Conservation (phyloP, 2,888 invertebrate genomes). For the Lymantria dispar region DNA sequence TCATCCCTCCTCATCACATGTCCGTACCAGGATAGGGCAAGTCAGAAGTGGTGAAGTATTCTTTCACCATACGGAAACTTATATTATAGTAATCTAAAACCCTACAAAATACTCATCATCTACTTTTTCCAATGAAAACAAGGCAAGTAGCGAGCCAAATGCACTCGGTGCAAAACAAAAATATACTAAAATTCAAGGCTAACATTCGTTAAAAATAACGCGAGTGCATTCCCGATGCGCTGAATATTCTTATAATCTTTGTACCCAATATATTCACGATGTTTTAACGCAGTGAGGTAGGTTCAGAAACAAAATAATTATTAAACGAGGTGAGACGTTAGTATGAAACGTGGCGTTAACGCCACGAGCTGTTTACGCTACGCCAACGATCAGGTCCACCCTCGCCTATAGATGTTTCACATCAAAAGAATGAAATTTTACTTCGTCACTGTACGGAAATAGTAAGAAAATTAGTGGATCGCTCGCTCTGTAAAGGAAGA, state of each 20-base stretch:
- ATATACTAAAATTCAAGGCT: conserved; percentile 65
- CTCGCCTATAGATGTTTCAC: too few relatives aligned
- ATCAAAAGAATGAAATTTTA: too few relatives aligned
- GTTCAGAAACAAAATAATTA: conserved; percentile 4
- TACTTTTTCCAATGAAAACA: conserved; percentile 21
- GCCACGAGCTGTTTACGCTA: too few relatives aligned
- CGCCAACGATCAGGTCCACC: too few relatives aligned
- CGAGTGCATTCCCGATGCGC: conserved; percentile 37
- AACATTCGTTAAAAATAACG: conserved; percentile 54
- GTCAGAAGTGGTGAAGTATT: background rate
- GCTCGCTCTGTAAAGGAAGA: too few relatives aligned
- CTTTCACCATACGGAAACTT: too few relatives aligned
- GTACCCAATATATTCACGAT: conserved; percentile 9
- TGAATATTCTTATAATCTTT: conserved; percentile 23
- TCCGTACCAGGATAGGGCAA: background rate
- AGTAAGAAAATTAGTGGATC: too few relatives aligned
- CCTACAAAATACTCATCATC: conserved; percentile 9
- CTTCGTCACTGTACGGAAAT: too few relatives aligned
- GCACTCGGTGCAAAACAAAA: conserved; percentile 58
- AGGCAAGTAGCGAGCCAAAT: conserved; percentile 45
- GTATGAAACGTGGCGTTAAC: too few relatives aligned
- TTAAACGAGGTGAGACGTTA: background rate
- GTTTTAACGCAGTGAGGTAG: conserved; percentile 11
- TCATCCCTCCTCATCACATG: too few relatives aligned
- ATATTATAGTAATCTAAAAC: background rate